Base-by-base conservation (phyloP, 1,140 invertebrate species). In the Helicoverpa zea region DNA sequence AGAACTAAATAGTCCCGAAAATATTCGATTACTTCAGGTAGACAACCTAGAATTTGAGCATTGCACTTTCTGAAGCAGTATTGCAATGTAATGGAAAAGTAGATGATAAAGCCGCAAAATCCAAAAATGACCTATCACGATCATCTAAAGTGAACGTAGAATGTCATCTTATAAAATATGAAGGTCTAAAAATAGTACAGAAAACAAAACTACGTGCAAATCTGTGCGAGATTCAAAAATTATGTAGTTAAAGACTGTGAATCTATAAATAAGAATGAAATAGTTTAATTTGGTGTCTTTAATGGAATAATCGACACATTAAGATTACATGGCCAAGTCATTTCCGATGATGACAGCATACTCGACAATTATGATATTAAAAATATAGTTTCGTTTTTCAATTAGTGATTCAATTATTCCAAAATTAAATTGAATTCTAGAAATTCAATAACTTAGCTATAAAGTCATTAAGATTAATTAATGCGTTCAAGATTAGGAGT, bases 121-220 rank as follows among this genome's bases (percentile, higher is more conserved):
- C 47, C 29, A 29, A 29, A 18, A 52, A 14, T 52, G 66, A 70
- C 66, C 66, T 70, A 70, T 70, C 66, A 70, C 66, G 66, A 70
- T 29, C 29, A 52, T 16, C 35, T 47, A 49, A 66, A 66, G 43
- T 47, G 35, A 66, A 66, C 63, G 43, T 66, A n/a, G 18, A n/a
- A 66, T 35, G n/a, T 29, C 58, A 29, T 49, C 63, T 49, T 16
- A 12, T 49, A 18, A 18, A 49, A 47, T 66, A 49, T n/a, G n/a
- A 11, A 49, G 35, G 35, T 18, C 18, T 3, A n/a, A 47, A 10
- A n/a, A 47, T 23, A 11, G 14, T 11, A 18, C 1, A 16, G 10
- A 16, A 18, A n/a, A 4, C 23, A 43, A 7, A 43, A 7, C 35
- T 43, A 7, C 1, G 35, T 9, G 35, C 7, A 9, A 43, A 43